These are phyloP conservation scores for Margarornis squamiger DNA, from an alignment of 2,797 vertebrate species.

Conservation along the genomic window DNA sequence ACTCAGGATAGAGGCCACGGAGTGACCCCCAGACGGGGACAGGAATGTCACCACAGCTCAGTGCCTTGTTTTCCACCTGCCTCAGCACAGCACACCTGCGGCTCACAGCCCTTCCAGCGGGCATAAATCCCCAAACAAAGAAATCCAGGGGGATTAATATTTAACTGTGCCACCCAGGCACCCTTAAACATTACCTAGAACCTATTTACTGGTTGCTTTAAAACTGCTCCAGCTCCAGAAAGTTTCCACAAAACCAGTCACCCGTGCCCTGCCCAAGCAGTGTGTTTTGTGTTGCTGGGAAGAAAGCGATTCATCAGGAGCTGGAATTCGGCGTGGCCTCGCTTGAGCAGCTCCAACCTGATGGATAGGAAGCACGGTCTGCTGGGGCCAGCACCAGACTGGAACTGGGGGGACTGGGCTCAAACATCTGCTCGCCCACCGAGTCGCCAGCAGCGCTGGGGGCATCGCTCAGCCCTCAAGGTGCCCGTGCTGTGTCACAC, in stretches of 20 bases:
- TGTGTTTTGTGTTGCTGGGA: not conserved
- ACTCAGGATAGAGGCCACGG: rapidly evolving
- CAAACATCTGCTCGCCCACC: not conserved
- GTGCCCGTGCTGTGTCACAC: not conserved
- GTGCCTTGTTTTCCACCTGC: not conserved
- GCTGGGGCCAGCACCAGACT: conserved; percentile 24
- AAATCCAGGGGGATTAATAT: not conserved
- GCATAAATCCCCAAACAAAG: not conserved
- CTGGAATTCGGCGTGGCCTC: not conserved
- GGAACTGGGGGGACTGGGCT: not conserved
- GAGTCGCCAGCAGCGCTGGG: not conserved
- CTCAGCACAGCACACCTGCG: not conserved
- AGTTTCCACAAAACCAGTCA: not conserved
- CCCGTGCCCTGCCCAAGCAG: not conserved
- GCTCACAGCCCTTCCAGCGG: not conserved
- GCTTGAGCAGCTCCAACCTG: not conserved
- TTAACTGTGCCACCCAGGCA: conserved; percentile 6
- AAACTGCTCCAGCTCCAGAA: not conserved
- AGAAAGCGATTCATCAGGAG: not conserved
- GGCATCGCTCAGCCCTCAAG: not conserved
- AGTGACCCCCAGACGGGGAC: not conserved
- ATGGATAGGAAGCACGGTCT: conserved; percentile 14
- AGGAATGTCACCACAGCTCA: not conserved
- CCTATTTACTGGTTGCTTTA: not conserved
- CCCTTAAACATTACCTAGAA: not conserved